A percentile compares a stretch with the other conserved stretches of the same genome.
Conservation (phyloP, 2,888 invertebrate species). For the Nymphalis c-album region DNA sequence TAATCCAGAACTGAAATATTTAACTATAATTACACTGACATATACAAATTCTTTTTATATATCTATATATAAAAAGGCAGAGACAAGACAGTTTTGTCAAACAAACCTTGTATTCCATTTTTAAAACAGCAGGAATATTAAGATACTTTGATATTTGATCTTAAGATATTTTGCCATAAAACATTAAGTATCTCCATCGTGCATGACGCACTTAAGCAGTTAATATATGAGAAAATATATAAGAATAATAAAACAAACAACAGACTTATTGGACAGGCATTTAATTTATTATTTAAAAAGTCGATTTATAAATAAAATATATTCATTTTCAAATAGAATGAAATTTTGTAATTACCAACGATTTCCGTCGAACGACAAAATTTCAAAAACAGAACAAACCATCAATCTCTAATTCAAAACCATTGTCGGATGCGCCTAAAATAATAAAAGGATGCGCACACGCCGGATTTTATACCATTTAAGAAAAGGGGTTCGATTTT, state of each 20-base stretch:
- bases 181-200: too few relatives aligned
- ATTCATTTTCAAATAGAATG: neutral
- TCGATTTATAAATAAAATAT: neutral
- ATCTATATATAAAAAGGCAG: too few relatives aligned
- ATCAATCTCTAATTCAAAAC: conserved; percentile 41
- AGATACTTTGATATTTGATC: too few relatives aligned
- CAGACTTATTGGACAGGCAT: neutral
- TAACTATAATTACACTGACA: too few relatives aligned
- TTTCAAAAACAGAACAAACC: conserved; percentile 31
- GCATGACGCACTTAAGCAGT: too few relatives aligned
- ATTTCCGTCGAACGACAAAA: conserved; percentile 33
- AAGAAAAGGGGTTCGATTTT: conserved; percentile 67
- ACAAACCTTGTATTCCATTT: too few relatives aligned
- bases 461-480: conserved; percentile 75
- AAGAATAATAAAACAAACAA: neutral
- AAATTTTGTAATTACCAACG: conserved; percentile 7
- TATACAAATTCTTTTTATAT: too few relatives aligned
- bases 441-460: conserved; percentile 73
- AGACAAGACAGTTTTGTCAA: too few relatives aligned
- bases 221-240: too few relatives aligned
- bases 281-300: neutral
- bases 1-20: too few relatives aligned
- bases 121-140: too few relatives aligned
- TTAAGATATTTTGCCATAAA: too few relatives aligned
- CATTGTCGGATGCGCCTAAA: conserved; percentile 57